Conservation (phyloP, 2,113 vertebrate species). For the Muntiacus reevesi region DNA sequence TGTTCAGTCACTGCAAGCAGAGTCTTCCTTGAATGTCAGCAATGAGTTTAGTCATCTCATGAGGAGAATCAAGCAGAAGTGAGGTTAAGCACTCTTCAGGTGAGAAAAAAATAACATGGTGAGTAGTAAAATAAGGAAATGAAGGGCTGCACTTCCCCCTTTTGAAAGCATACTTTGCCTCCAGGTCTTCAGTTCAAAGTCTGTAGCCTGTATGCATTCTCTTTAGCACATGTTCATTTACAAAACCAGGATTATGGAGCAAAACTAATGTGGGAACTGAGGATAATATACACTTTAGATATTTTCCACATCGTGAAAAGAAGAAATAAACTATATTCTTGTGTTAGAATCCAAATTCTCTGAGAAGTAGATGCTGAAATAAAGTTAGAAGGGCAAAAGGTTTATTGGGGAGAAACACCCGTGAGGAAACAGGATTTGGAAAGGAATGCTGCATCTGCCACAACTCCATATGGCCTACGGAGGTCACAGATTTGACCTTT, state of each 20-base stretch:
- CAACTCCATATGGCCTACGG: not conserved
- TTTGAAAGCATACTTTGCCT: not conserved
- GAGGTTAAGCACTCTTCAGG: not conserved
- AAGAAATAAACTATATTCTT: slow-evolving; percentile 23
- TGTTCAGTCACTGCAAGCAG: not conserved
- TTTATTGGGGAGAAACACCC: not conserved
- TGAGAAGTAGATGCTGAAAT: slow-evolving; percentile 24
- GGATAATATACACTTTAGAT: not conserved
- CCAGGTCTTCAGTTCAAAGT: not conserved
- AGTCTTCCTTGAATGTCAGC: not conserved
- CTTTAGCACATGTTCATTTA: not conserved
- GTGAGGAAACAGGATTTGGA: not conserved
- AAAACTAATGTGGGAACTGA: not conserved
- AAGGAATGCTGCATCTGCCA: not conserved
- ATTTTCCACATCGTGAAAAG: not conserved
- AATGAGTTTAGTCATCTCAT: not conserved
- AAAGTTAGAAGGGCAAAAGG: not conserved
- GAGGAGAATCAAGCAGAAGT: not conserved
- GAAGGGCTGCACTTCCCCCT: not conserved
- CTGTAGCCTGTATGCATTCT: not conserved
- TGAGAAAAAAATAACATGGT: not conserved
- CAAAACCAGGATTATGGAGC: not conserved
- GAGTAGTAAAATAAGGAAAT: not conserved
- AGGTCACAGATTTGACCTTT: not conserved
- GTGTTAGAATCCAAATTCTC: not conserved